These are phyloP conservation scores for Anastrepha ludens DNA, from an alignment of 1,140 invertebrate genomes.

Conservation along the genomic window DNA sequence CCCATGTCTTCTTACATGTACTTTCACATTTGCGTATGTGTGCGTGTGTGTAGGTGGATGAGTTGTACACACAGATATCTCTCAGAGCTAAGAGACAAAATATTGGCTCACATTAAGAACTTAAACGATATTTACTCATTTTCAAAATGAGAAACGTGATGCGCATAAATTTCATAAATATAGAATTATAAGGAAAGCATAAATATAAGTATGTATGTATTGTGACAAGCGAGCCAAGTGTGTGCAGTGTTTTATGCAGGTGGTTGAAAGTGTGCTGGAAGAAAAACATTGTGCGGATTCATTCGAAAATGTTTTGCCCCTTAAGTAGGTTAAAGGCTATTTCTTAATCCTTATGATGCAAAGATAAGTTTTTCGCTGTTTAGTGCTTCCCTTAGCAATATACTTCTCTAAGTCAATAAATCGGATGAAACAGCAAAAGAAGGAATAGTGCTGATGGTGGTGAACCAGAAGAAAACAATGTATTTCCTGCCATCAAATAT, in stretches of 20 bases:
- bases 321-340: no score
- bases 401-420: no score
- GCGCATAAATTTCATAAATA: slow-evolving; percentile 48
- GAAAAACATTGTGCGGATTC: neutral
- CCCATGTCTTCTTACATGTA: no score
- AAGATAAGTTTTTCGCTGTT: no score
- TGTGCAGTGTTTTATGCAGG: neutral
- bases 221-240: neutral
- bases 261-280: neutral
- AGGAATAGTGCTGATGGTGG: no score
- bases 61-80: neutral
- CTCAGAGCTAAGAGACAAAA: slow-evolving; percentile 25
- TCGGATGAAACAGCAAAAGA: no score
- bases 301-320: no score
- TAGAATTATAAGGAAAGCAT: neutral
- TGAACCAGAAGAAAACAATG: no score
- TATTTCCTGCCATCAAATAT: no score
- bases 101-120: slow-evolving; percentile 40
- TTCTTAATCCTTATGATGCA: no score
- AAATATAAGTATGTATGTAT: neutral
- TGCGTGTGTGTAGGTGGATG: neutral
- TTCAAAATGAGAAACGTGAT: slow-evolving; percentile 46
- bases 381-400: no score
- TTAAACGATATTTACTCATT: slow-evolving; percentile 46
- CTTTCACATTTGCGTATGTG: neutral